Evolutionary conservation across 2,888 invertebrate species (phyloP).

Genomic region (Lasioglossum lativentre): DNA sequence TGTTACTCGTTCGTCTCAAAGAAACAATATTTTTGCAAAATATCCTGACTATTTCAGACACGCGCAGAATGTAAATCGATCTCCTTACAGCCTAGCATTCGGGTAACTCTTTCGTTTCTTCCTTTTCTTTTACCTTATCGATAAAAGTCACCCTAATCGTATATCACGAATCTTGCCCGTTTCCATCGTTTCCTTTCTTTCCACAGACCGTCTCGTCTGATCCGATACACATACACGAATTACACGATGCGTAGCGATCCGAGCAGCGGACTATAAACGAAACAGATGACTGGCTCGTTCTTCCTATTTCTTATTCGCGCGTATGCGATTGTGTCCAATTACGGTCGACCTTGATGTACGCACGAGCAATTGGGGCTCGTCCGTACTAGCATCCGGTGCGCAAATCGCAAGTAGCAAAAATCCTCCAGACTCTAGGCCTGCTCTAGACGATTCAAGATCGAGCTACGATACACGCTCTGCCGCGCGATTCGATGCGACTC

Average conservation of each 20-base stretch:
- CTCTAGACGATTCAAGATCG: background rate
- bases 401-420: background rate
- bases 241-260: background rate
- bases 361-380: constrained; percentile 19
- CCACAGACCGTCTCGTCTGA: background rate
- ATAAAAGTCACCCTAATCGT: background rate
- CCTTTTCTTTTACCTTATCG: background rate
- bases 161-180: background rate
- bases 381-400: background rate
- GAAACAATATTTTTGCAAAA: background rate
- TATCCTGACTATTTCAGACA: background rate
- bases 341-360: constrained; percentile 34
- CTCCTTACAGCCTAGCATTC: too few species aligned
- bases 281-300: background rate
- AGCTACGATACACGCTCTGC: background rate
- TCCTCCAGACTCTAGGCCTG: background rate
- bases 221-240: background rate
- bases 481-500: background rate
- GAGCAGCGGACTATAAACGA: background rate
- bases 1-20: background rate
- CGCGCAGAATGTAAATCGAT: too few species aligned
- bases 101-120: background rate
- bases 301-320: background rate
- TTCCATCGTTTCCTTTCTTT: background rate
- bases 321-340: constrained; percentile 49